Evolutionary conservation across 2,113 vertebrate genomes (phyloP).

Genomic region (Poicephalus gulielmi): DNA sequence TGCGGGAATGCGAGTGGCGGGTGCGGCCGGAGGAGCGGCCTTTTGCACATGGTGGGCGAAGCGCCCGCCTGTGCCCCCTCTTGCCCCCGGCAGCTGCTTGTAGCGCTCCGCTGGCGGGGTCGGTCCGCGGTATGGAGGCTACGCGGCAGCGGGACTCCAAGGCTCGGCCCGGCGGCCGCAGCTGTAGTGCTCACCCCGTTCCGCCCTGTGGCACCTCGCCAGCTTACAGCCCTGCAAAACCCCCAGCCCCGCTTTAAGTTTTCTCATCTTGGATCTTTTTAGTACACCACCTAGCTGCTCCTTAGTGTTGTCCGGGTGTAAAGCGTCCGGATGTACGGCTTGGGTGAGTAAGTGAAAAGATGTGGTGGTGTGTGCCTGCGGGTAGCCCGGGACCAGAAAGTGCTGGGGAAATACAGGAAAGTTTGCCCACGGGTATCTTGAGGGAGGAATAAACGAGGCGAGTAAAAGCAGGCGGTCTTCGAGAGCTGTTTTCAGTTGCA

Average conservation of each 20-base stretch:
- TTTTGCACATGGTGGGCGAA: too few relatives aligned
- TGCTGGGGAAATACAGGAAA: accelerated
- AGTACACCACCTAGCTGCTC: background rate
- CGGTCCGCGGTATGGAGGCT: too few relatives aligned
- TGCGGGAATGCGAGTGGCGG: too few relatives aligned
- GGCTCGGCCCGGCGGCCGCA: background rate
- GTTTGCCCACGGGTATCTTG: too few relatives aligned
- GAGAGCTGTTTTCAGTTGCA: too few relatives aligned
- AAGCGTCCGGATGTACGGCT: background rate
- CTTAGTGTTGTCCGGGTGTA: accelerated
- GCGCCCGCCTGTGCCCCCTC: accelerated
- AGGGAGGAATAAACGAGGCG: too few relatives aligned
- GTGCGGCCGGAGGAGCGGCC: background rate
- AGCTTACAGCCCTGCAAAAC: accelerated
- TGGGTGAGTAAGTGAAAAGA: accelerated
- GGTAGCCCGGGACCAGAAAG: accelerated
- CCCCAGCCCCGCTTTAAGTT: background rate
- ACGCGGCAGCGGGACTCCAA: too few relatives aligned
- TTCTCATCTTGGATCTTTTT: accelerated
- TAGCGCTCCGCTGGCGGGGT: background rate
- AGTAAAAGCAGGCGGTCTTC: background rate
- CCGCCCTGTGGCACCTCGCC: too few relatives aligned
- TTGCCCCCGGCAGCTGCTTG: background rate
- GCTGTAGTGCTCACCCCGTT: background rate
- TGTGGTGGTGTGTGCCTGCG: too few relatives aligned